Base-by-base conservation (phyloP, 2,113 vertebrate genomes). In the Thamnaconus septentrionalis region DNA sequence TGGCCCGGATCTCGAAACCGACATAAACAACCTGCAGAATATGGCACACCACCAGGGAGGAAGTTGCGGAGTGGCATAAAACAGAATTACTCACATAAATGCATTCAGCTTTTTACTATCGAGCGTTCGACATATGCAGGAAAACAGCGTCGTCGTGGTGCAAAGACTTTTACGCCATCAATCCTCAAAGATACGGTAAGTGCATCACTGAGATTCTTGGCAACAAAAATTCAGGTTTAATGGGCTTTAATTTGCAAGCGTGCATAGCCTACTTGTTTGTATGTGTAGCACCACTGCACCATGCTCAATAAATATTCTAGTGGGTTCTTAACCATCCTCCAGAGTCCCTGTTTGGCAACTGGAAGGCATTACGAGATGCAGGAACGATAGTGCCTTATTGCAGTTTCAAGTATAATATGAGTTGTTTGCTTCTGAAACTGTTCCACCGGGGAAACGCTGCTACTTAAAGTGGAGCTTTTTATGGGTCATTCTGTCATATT, bases 301-400 rank as follows among this genome's bases (percentile, higher is more conserved):
- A 66, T 70, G 63, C 75, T 66, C 82, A 83, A 91, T 92, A 83
- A 89, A 90, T 91, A 89, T 88, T 91, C 80, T 75, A 91, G 85
- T 76, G 76, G 78, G 69, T 84, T 90, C 71, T 91, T 86, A 88
- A 88, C 77, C 80, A 87, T 89, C 75, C 91, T 89, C 91, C 50
- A 60, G 90, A 90, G 88, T 79, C 77, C 79, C 82, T 71, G 82
- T 86, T 88, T 84, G 69, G 87, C 84, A 90, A 88, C 85, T 78
- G 79, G 66, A 86, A 82, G 81, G 83, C 78, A 91, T 90, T 70
- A 82, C 54, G 78, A 84, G 89, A 86, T 85, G 85, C 77, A 69
- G 78, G 73, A 76, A 73, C 87, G 83, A 88, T 81, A 80, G 81
- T 75, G 79, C 73, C 85, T 87, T 89, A 88, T 90, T 88, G 80